Conservation (phyloP, 2,888 invertebrate genomes). For the Sarcophaga carnaria region DNA sequence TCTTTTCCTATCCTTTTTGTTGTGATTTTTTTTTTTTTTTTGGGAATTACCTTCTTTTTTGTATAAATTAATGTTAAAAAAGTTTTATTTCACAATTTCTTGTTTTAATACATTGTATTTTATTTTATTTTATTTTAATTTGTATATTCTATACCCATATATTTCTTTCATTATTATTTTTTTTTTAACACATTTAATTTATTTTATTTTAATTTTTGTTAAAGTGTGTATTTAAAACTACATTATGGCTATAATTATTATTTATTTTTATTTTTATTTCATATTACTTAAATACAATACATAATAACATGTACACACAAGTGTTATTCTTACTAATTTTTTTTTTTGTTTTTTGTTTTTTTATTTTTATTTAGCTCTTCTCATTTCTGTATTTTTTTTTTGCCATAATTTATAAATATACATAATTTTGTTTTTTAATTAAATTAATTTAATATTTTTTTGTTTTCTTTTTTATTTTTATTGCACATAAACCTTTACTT, state of each 20-base stretch:
- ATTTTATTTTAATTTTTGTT: slow-evolving; percentile 17
- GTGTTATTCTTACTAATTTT: slow-evolving; percentile 21
- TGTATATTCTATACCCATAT: slow-evolving; percentile 33
- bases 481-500: slow-evolving; percentile 60
- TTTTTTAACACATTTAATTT: slow-evolving; percentile 41
- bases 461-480: slow-evolving; percentile 45
- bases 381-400: neutral
- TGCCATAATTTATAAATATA: slow-evolving; percentile 35
- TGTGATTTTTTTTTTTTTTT: too few species aligned
- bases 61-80: slow-evolving; percentile 60
- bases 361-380: slow-evolving; percentile 30
- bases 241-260: slow-evolving; percentile 43
- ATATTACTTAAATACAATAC: slow-evolving; percentile 14
- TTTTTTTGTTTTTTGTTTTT: neutral
- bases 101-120: slow-evolving; percentile 6
- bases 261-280: neutral
- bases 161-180: neutral
- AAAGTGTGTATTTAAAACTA: slow-evolving; percentile 30
- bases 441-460: neutral
- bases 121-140: slow-evolving; percentile 5
- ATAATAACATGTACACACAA: slow-evolving; percentile 55
- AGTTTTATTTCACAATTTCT: slow-evolving; percentile 24
- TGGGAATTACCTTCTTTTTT: neutral
- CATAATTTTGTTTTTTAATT: slow-evolving; percentile 1
- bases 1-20: neutral